phyloP scores from a whole-genome alignment of 2,113 vertebrate species.

The Elephas maximus region DNA sequence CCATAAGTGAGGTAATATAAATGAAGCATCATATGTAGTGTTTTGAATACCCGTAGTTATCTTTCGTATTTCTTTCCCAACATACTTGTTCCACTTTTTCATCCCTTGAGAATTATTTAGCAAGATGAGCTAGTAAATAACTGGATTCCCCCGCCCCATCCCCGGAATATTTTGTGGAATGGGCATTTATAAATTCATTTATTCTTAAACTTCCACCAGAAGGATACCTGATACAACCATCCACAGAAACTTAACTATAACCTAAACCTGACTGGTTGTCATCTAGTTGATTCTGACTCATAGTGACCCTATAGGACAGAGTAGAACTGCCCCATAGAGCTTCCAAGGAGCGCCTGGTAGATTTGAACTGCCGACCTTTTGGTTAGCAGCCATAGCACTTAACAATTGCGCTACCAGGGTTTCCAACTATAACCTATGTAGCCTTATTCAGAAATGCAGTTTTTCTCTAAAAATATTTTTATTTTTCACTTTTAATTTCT shows the following conservation, averaged over 20 bases:
- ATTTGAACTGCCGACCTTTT: no score
- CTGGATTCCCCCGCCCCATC: background rate
- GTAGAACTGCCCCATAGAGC: no score
- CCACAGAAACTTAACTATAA: background rate
- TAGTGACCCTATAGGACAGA: no score
- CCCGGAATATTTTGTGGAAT: background rate
- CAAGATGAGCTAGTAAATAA: background rate
- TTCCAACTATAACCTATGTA: background rate
- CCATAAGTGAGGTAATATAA: background rate
- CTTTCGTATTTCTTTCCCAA: background rate
- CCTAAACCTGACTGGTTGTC: background rate
- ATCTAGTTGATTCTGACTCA: no score
- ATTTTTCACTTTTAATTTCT: constrained; percentile 75
- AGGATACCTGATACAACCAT: background rate
- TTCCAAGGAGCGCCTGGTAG: no score
- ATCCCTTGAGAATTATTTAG: background rate
- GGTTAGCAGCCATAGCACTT: no score
- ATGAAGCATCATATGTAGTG: background rate
- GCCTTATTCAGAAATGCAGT: constrained; percentile 56
- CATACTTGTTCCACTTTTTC: background rate
- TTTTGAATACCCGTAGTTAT: background rate
- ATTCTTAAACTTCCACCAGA: background rate
- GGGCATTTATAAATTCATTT: background rate
- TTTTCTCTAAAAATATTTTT: constrained; percentile 46
- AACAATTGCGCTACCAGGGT: no score